Evolutionary conservation across 2,797 vertebrate genomes (phyloP).

Genomic region (Rallus crepitans): DNA sequence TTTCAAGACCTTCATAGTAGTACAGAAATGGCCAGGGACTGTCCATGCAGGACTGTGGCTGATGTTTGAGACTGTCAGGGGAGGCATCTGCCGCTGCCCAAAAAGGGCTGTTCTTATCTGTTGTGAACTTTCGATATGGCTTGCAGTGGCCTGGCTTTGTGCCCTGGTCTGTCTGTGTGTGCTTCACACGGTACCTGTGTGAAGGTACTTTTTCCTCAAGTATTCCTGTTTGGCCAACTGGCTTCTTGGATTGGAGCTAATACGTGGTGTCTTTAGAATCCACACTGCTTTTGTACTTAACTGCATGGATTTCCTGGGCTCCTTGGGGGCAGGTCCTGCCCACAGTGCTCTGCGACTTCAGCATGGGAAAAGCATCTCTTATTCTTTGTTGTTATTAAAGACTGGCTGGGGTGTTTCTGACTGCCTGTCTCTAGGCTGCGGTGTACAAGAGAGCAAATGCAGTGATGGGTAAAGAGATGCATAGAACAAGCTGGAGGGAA

Average conservation of each 20-base stretch:
- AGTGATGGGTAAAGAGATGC: not conserved
- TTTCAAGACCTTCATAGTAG: not conserved
- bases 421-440: not conserved
- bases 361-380: not conserved
- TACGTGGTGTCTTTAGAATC: not conserved
- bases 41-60: not conserved
- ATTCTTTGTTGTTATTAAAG: not conserved
- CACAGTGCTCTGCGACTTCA: not conserved
- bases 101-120: not conserved
- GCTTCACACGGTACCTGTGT: not conserved
- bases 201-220: not conserved
- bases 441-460: not conserved
- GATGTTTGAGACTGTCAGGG: not conserved
- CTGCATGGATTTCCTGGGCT: not conserved
- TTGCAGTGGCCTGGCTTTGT: not conserved
- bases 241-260: not conserved
- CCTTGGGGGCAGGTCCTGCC: not conserved
- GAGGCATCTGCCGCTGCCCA: not conserved
- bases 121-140: not conserved
- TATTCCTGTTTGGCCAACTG: not conserved
- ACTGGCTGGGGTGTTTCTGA: not conserved
- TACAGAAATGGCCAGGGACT: not conserved
- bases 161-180: not conserved
- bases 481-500: not conserved
- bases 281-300: not conserved